Evolutionary conservation across 2,888 invertebrate genomes (phyloP).

Genomic region (Pristionchus fissidentatus): DNA sequence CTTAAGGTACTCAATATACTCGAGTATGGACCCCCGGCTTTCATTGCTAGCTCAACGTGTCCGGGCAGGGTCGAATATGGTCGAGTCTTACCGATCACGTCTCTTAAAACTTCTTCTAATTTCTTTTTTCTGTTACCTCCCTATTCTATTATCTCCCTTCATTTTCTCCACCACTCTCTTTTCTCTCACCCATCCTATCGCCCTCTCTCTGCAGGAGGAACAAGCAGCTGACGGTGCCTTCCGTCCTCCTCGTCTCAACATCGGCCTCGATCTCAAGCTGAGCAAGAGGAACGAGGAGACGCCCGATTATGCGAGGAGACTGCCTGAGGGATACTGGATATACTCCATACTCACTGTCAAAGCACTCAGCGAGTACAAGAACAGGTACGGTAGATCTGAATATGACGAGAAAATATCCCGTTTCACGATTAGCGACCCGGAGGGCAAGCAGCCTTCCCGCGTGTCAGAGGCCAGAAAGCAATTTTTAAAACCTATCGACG

Average conservation of each 20-base stretch:
- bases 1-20: too few species aligned
- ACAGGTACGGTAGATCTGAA: slow-evolving; percentile 63
- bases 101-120: not conserved
- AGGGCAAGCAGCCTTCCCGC: too few species aligned
- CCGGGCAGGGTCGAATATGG: too few species aligned
- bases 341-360: slow-evolving; percentile 56
- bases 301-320: slow-evolving; percentile 81
- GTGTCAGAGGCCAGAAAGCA: not conserved
- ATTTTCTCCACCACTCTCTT: too few species aligned
- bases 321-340: slow-evolving; percentile 68
- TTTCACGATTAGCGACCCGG: too few species aligned
- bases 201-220: slow-evolving; percentile 53
- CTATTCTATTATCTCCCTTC: too few species aligned
- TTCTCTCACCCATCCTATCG: too few species aligned
- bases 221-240: slow-evolving; percentile 67
- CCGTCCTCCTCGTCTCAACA: slow-evolving; percentile 80
- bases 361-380: slow-evolving; percentile 83
- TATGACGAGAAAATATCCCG: not conserved
- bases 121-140: too few species aligned
- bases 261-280: slow-evolving; percentile 92
- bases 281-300: slow-evolving; percentile 84
- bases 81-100: not conserved
- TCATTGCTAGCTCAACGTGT: too few species aligned
- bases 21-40: too few species aligned
- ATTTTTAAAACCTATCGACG: not conserved